Evolutionary conservation across 2,888 invertebrate genomes (phyloP).

Genomic region (Leptothorax acervorum): DNA sequence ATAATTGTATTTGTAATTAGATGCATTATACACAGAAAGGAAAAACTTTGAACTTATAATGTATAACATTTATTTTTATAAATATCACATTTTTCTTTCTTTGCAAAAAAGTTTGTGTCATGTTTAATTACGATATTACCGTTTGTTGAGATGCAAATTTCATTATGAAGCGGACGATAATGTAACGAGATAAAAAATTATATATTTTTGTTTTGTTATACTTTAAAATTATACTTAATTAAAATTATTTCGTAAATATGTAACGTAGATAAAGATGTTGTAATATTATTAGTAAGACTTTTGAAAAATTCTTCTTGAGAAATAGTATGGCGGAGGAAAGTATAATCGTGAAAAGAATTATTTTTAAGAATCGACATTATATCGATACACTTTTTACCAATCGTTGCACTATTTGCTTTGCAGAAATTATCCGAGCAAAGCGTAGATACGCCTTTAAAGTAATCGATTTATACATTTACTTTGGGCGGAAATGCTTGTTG

Average conservation of each 20-base stretch:
- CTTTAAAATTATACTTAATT: neutral
- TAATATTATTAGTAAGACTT: neutral
- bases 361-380: neutral
- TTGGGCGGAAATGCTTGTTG: constrained; percentile 26
- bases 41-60: constrained; percentile 12
- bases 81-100: neutral
- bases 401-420: constrained; percentile 9
- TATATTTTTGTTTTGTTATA: neutral
- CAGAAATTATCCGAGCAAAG: constrained; percentile 4
- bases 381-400: neutral
- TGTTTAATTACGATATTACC: neutral
- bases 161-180: neutral
- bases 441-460: constrained; percentile 24
- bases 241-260: neutral
- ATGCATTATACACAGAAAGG: neutral
- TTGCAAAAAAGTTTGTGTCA: neutral
- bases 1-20: neutral
- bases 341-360: constrained; percentile 8
- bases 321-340: neutral
- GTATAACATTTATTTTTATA: neutral
- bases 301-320: neutral
- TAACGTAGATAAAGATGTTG: neutral
- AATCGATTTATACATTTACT: constrained; percentile 38
- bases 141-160: neutral
- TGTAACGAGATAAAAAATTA: neutral